Evolutionary conservation across 2,888 invertebrate genomes (phyloP).

Genomic region (Xanthorhoe spadicearia): DNA sequence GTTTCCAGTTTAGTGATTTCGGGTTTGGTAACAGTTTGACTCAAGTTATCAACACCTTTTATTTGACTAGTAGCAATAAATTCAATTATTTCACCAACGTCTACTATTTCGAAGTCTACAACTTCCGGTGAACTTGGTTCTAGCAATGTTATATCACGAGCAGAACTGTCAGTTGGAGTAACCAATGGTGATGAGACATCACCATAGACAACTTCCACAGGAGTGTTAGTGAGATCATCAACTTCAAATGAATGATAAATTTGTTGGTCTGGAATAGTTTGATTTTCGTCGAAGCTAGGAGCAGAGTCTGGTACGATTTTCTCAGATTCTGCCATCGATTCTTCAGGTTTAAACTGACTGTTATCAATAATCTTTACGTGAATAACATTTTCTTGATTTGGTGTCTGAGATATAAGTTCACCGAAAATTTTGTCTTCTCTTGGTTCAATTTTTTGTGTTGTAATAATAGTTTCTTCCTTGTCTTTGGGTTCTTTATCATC

Average conservation of each 20-base stretch:
- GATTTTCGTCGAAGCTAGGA: conserved; percentile 26
- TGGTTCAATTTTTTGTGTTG: conserved; percentile 14
- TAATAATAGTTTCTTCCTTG: conserved; percentile 13
- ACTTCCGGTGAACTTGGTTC: conserved; percentile 20
- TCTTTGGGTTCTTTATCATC: conserved; percentile 38
- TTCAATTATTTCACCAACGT: conserved; percentile 36
- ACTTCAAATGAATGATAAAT: conserved; percentile 58
- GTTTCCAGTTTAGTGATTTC: conserved; percentile 10
- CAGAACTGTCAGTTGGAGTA: conserved; percentile 33
- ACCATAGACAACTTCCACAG: conserved; percentile 55
- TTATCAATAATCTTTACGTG: conserved; percentile 41
- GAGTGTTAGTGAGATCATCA: conserved; percentile 59
- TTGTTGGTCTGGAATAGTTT: conserved; percentile 33
- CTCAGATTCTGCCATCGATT: conserved; percentile 10
- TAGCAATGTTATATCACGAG: neutral
- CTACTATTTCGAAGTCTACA: conserved; percentile 42
- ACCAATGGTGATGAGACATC: conserved; percentile 42
- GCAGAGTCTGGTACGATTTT: conserved; percentile 11
- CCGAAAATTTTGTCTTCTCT: conserved; percentile 25
- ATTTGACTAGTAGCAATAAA: conserved; percentile 21
- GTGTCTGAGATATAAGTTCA: conserved; percentile 1
- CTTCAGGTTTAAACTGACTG: conserved; percentile 3
- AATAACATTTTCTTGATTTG: conserved; percentile 3
- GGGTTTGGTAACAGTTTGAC: neutral
- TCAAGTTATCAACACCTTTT: neutral